Conservation (phyloP, 2,888 invertebrate genomes). For the Dicyrtomina minuta region DNA sequence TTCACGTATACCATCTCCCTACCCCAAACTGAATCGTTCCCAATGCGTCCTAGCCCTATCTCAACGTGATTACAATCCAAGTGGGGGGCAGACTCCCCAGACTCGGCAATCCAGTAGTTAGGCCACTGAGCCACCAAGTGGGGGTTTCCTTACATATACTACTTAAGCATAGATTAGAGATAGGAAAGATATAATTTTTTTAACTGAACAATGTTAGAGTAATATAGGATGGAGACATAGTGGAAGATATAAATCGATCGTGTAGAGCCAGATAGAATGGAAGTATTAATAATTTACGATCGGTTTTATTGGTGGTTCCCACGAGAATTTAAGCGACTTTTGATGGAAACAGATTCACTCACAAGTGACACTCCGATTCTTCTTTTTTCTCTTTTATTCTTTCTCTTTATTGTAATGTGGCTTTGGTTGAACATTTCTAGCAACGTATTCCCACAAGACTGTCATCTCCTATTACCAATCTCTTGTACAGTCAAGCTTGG, state of each 20-base stretch:
- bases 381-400: slow-evolving; percentile 33
- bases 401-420: slow-evolving; percentile 38
- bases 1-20: too few species aligned
- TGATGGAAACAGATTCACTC: slow-evolving; percentile 53
- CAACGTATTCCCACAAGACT: slow-evolving; percentile 37
- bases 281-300: slow-evolving; percentile 47
- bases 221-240: not conserved
- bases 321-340: slow-evolving; percentile 49
- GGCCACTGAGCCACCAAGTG: too few species aligned
- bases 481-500: not conserved
- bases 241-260: slow-evolving; percentile 18
- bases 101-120: too few species aligned
- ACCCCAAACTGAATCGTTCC: too few species aligned
- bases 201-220: too few species aligned
- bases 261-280: slow-evolving; percentile 7
- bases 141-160: too few species aligned
- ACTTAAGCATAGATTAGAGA: too few species aligned
- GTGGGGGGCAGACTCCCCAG: too few species aligned
- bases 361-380: slow-evolving; percentile 52
- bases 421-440: slow-evolving; percentile 31
- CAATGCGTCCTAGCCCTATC: too few species aligned
- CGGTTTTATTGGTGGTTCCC: slow-evolving; percentile 47
- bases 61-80: too few species aligned
- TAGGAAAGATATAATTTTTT: too few species aligned
- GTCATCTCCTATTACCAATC: slow-evolving; percentile 44